Evolutionary conservation across 2,888 invertebrate genomes (phyloP), one percentile per base, ranked within the genome.

Genomic region (Germaria angustata): DNA sequence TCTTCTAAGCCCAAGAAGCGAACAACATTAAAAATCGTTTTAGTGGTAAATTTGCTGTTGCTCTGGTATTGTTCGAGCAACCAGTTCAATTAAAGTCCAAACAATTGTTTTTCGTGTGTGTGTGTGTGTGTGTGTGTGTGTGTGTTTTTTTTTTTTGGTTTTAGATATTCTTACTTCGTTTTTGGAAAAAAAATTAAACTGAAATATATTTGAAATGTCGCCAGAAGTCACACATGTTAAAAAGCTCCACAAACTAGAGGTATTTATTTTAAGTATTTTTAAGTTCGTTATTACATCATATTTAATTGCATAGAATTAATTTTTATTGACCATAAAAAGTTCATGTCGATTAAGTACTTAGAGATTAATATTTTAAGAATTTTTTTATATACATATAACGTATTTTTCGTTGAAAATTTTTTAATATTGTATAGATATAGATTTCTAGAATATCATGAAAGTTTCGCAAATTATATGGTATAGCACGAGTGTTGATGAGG

Each of bases 1-100:
- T 68, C 34, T 59, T 15, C 8, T n/a, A 24, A 41, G 28, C 24
- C 36, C 53, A 9, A 39, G 46, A 34, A 41, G 28, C 39, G 46
- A 65, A 13, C 39, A 20, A 32, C 28, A 20, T 41, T 57, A 57
- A 41, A 55, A 7, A 49, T 65, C 1, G 4, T 57, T 65, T 79
- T 72, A 79, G 79, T 79, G 79, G 39, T 44, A 72, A 59, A 44
- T 51, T 59, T 59, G 41, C 51, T 57, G 46, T 71, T 72, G 65
- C 39, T 72, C 20, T 65, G 57, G 15, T 34, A 41, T 51, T 73
- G 55, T n/a, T 22, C 28, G 28, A 32, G 28, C 36, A 51, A 32
- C 51, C 34, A 34, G 15, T 72, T 79, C 5, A 51, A 34, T 66
- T 66, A 66, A 79, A 79, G 49, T 41, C 28, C 41, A 59, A 72